A percentile compares a stretch with the other conserved stretches of the same genome.
Conservation (phyloP, 2,888 invertebrate species). For the Tetropium fuscum region DNA sequence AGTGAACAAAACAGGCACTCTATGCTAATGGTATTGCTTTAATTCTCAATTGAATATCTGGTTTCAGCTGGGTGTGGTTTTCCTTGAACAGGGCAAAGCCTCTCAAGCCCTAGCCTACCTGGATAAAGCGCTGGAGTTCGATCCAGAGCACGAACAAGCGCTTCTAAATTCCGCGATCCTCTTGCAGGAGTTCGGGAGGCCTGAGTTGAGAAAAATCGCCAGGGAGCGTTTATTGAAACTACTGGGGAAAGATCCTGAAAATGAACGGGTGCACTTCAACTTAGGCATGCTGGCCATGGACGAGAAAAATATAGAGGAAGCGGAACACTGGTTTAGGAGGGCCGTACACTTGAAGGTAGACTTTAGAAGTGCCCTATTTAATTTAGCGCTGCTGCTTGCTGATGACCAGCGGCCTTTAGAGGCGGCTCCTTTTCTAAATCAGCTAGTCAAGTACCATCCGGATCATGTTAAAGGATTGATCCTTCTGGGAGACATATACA, state of each 20-base stretch:
- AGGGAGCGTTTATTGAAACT: slow-evolving; percentile 85
- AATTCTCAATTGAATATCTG: slow-evolving; percentile 7
- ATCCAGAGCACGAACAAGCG: slow-evolving; percentile 96
- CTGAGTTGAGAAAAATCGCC: slow-evolving; percentile 83
- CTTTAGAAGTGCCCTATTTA: slow-evolving; percentile 94
- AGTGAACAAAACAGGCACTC: neutral
- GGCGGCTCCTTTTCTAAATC: slow-evolving; percentile 92
- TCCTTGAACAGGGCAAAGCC: slow-evolving; percentile 91
- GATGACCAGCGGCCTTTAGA: slow-evolving; percentile 90
- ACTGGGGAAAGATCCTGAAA: slow-evolving; percentile 80
- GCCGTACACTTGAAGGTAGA: slow-evolving; percentile 68
- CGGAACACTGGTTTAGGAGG: slow-evolving; percentile 88
- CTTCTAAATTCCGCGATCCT: slow-evolving; percentile 95
- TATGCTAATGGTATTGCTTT: neutral
- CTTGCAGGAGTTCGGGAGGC: slow-evolving; percentile 88
- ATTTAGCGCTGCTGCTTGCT: slow-evolving; percentile 89
- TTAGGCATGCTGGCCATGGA: slow-evolving; percentile 96
- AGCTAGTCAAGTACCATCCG: slow-evolving; percentile 90
- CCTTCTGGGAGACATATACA: slow-evolving; percentile 94
- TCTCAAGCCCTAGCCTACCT: slow-evolving; percentile 92
- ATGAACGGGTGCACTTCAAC: slow-evolving; percentile 95
- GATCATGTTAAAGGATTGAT: slow-evolving; percentile 96
- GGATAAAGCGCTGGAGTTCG: slow-evolving; percentile 91
- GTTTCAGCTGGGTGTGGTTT: slow-evolving; percentile 90
- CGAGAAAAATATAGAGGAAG: slow-evolving; percentile 87